Conservation (phyloP, 2,113 vertebrate species). For the Amphilophus citrinellus region DNA sequence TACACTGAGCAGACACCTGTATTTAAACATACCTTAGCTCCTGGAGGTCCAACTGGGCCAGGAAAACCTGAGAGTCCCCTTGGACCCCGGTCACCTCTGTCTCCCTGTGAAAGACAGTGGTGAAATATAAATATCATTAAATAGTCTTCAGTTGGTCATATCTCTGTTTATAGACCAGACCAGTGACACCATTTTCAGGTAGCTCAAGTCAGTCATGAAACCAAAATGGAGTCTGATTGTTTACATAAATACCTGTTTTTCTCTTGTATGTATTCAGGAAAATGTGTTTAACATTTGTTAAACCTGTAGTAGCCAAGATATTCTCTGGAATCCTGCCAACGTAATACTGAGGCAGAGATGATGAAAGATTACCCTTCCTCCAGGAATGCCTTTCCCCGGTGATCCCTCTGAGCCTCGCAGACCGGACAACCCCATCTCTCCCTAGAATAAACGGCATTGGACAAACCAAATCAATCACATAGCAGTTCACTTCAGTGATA, state of each 20-base stretch:
- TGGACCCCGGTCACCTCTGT: conserved; percentile 77
- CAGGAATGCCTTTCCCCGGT: conserved; percentile 73
- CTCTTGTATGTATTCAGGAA: too few relatives aligned
- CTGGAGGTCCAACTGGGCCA: conserved; percentile 76
- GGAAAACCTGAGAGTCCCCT: conserved; percentile 73
- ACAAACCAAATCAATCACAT: too few relatives aligned
- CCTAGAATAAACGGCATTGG: conserved; percentile 51
- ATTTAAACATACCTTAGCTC: conserved; percentile 76
- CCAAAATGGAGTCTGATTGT: too few relatives aligned
- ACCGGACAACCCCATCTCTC: conserved; percentile 76
- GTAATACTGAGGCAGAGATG: neutral
- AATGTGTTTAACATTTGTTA: neutral
- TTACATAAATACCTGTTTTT: neutral
- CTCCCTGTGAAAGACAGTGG: conserved; percentile 64
- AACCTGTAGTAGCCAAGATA: neutral
- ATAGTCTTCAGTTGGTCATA: neutral
- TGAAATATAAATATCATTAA: neutral
- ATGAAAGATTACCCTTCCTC: conserved; percentile 76
- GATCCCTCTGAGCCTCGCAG: conserved; percentile 70
- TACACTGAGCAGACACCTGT: too few relatives aligned
- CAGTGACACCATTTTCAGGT: neutral
- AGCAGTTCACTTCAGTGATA: too few relatives aligned
- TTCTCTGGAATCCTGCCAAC: neutral
- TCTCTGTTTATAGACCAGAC: too few relatives aligned
- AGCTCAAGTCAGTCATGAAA: neutral